Conservation (phyloP, 1,140 invertebrate genomes). For the Drosophila lowei region DNA sequence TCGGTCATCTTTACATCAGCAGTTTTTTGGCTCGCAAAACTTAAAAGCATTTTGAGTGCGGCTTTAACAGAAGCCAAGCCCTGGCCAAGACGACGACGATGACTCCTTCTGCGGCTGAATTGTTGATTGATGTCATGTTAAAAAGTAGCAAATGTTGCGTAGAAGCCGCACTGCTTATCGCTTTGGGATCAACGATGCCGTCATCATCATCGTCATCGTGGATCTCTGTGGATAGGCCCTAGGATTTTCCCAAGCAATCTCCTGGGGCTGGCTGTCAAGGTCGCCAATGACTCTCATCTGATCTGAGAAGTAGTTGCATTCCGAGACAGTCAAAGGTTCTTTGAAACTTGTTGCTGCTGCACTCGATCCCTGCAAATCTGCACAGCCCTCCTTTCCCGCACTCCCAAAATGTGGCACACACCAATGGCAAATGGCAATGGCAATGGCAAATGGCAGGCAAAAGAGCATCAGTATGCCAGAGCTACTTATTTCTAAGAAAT, state of each 20-base stretch:
- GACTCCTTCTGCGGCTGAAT: slow-evolving; percentile 4
- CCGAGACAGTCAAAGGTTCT: too few species aligned
- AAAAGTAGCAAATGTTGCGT: slow-evolving; percentile 63
- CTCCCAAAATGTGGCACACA: too few species aligned
- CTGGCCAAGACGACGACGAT: neutral
- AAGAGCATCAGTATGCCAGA: slow-evolving; percentile 22
- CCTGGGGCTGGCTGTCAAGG: slow-evolving; percentile 11
- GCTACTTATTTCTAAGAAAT: slow-evolving; percentile 77
- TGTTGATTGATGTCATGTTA: slow-evolving; percentile 72
- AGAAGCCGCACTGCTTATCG: slow-evolving; percentile 48
- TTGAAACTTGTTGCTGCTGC: neutral
- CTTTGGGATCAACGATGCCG: slow-evolving; percentile 38
- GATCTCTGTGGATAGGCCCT: neutral
- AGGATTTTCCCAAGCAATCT: slow-evolving; percentile 18
- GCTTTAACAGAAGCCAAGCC: slow-evolving; percentile 67
- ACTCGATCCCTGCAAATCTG: neutral
- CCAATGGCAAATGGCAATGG: neutral
- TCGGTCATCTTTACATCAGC: slow-evolving; percentile 72
- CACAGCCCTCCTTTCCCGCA: neutral
- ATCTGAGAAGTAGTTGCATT: too few species aligned
- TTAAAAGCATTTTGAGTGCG: slow-evolving; percentile 76
- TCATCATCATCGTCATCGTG: slow-evolving; percentile 25
- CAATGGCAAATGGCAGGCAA: slow-evolving; percentile 44
- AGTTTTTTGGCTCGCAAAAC: slow-evolving; percentile 64
- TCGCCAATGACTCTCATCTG: neutral